These are phyloP conservation scores for Philotrypesis tridentata DNA, from an alignment of 1,140 invertebrate genomes.

Conservation along the genomic window DNA sequence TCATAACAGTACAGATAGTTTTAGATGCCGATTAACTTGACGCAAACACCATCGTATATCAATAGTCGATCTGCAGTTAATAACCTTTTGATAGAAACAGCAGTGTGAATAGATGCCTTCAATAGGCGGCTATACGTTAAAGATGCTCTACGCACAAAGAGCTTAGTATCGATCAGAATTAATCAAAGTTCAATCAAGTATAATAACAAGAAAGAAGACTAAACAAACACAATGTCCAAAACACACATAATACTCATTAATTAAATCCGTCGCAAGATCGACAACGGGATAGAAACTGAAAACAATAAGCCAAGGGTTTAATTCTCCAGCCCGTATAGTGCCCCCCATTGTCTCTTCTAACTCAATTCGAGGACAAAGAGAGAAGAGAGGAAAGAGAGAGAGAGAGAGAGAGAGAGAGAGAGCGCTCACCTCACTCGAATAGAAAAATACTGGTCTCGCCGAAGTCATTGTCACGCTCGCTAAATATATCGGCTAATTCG, in stretches of 20 bases:
- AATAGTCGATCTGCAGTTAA: not conserved
- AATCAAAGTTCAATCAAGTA: too few relatives aligned
- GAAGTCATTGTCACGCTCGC: not conserved
- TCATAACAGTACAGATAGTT: not conserved
- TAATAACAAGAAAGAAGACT: too few relatives aligned
- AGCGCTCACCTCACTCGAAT: not conserved
- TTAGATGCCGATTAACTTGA: not conserved
- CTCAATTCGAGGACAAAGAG: not conserved
- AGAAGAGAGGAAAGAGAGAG: not conserved
- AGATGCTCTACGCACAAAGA: too few relatives aligned
- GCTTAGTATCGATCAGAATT: too few relatives aligned
- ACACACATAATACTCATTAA: not conserved
- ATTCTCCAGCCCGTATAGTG: not conserved
- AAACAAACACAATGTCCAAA: not conserved
- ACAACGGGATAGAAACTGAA: not conserved
- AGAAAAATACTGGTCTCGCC: not conserved
- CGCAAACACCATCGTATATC: not conserved
- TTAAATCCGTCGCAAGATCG: not conserved
- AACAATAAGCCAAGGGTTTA: not conserved
- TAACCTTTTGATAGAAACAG: not conserved
- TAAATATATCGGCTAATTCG: constrained; percentile 18
- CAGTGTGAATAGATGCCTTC: not conserved
- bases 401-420: not conserved
- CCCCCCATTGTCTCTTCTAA: not conserved
- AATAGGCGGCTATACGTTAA: not conserved